phyloP scores from a whole-genome alignment of 2,113 vertebrate genomes.

The Antechinus flavipes region DNA sequence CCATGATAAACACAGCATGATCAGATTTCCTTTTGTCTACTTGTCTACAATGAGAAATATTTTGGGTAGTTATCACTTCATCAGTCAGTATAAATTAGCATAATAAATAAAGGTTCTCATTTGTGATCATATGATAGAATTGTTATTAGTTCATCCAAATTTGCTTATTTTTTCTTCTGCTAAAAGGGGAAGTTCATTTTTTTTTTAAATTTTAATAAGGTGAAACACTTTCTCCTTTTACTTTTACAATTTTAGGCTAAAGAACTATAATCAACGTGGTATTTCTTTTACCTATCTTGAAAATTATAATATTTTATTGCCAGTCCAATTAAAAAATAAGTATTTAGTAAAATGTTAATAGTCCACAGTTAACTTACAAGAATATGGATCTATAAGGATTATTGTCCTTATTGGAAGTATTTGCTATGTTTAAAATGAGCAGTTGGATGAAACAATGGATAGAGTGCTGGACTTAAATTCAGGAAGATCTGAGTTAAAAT shows the following conservation, averaged over 20 bases:
- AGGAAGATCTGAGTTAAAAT: background rate
- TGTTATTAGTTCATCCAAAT: slow-evolving; percentile 23
- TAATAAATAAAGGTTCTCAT: slow-evolving; percentile 59
- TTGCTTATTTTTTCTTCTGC: slow-evolving; percentile 48
- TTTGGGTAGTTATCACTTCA: slow-evolving; percentile 59
- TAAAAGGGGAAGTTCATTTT: slow-evolving; percentile 35
- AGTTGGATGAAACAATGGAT: background rate
- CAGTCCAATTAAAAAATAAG: slow-evolving; percentile 41
- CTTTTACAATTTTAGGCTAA: slow-evolving; percentile 59
- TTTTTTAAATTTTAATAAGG: slow-evolving; percentile 57
- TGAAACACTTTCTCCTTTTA: slow-evolving; percentile 47
- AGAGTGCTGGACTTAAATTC: background rate
- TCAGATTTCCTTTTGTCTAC: slow-evolving; percentile 74
- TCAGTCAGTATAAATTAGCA: slow-evolving; percentile 68
- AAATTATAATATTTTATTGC: slow-evolving; percentile 41
- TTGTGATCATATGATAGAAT: slow-evolving; percentile 42
- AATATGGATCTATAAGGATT: background rate
- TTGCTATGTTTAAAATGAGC: background rate
- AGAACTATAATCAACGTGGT: slow-evolving; percentile 8
- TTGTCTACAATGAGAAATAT: slow-evolving; percentile 67
- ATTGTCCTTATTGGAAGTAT: background rate
- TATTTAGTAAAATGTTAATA: slow-evolving; percentile 41
- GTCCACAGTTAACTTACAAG: background rate
- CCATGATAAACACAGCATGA: slow-evolving; percentile 61
- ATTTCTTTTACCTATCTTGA: slow-evolving; percentile 39